These are phyloP conservation scores for Muschampia plurimacula DNA, from an alignment of 2,888 invertebrate species.

Conservation along the genomic window DNA sequence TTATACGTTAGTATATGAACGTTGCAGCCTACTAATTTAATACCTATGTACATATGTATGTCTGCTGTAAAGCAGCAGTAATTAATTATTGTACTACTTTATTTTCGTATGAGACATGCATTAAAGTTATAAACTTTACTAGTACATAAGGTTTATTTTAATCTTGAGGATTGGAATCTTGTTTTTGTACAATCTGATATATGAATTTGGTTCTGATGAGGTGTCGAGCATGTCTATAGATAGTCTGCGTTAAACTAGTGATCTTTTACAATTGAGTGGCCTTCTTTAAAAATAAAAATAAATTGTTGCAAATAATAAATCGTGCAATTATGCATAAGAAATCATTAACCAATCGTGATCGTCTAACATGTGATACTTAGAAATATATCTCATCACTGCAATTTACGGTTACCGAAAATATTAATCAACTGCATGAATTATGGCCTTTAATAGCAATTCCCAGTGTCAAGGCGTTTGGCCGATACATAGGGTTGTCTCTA, in stretches of 20 bases:
- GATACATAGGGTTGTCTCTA: neutral
- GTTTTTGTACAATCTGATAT: too few relatives aligned
- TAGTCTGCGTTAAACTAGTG: too few relatives aligned
- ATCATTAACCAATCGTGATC: constrained; percentile 9
- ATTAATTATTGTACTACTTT: too few relatives aligned
- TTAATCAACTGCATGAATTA: constrained; percentile 19
- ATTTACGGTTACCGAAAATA: constrained; percentile 22
- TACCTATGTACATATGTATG: too few relatives aligned
- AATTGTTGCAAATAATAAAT: constrained; percentile 5
- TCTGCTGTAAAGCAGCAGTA: too few relatives aligned
- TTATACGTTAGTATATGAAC: too few relatives aligned
- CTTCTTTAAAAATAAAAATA: neutral
- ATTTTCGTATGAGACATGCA: too few relatives aligned
- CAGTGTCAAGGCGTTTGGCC: constrained; percentile 16
- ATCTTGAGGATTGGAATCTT: too few relatives aligned
- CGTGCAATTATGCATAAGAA: neutral
- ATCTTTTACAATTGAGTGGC: neutral
- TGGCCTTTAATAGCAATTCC: constrained; percentile 23
- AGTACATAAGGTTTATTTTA: too few relatives aligned
- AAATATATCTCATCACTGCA: constrained; percentile 15
- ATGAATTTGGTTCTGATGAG: neutral
- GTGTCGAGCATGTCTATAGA: neutral
- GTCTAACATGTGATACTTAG: neutral
- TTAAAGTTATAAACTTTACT: too few relatives aligned
- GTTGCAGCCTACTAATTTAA: too few relatives aligned